These are phyloP conservation scores for Hypsopygia costalis DNA, from an alignment of 2,888 invertebrate genomes.

Conservation along the genomic window DNA sequence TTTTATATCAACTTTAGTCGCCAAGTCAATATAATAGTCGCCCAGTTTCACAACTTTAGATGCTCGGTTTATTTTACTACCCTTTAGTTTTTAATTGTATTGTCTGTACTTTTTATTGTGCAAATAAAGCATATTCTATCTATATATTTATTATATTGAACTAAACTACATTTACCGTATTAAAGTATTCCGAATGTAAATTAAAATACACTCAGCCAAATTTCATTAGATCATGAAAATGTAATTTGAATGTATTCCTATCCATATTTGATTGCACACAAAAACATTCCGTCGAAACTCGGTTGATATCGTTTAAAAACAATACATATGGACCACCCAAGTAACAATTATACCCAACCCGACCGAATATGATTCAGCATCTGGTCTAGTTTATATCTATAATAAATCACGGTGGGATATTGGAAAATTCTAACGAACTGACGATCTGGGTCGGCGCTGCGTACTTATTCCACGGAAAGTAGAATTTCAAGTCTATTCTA, in stretches of 20 bases:
- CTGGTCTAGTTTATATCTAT: conserved; percentile 59
- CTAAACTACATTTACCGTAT: no score
- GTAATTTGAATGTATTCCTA: not conserved
- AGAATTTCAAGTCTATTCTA: conserved; percentile 6
- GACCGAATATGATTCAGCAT: conserved; percentile 45
- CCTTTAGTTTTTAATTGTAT: no score
- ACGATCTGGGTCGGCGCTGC: conserved; percentile 51
- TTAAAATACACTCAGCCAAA: no score
- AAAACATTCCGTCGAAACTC: not conserved
- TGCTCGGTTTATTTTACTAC: no score
- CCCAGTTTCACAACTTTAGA: no score
- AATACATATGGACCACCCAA: conserved; percentile 55
- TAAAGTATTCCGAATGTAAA: no score
- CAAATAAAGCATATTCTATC: no score
- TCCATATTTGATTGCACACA: not conserved
- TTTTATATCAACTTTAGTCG: no score
- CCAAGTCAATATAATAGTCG: no score
- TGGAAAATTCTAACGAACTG: conserved; percentile 55
- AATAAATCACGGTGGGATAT: conserved; percentile 63
- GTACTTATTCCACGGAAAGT: conserved; percentile 20
- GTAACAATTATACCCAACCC: conserved; percentile 40
- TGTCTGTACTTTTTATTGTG: no score
- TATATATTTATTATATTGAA: no score
- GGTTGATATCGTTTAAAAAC: conserved; percentile 33
- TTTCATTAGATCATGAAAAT: not conserved